Evolutionary conservation across 2,797 vertebrate species (phyloP).

Genomic region (Paratrypauchen microcephalus): DNA sequence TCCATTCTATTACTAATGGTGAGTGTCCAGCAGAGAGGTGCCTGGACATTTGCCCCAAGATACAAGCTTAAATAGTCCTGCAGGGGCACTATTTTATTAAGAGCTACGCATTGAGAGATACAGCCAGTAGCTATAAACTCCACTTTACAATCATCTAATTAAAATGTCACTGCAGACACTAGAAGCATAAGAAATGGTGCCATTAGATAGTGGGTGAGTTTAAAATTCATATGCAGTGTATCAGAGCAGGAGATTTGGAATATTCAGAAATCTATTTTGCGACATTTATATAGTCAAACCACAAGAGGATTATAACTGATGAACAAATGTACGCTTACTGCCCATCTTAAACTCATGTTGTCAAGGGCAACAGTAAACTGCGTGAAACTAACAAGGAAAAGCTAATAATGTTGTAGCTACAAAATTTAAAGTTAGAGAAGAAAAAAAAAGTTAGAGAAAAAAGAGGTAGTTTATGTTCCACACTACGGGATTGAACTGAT

Average conservation of each 20-base stretch:
- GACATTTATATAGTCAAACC: background rate
- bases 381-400: background rate
- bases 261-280: background rate
- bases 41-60: conserved; percentile 26
- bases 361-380: background rate
- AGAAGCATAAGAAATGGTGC: conserved; percentile 18
- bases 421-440: background rate
- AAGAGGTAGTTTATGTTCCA: no score
- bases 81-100: conserved; percentile 33
- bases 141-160: conserved; percentile 19
- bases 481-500: no score
- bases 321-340: background rate
- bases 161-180: conserved; percentile 11
- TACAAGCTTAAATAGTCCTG: conserved; percentile 5
- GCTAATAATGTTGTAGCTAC: background rate
- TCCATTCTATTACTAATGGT: conserved; percentile 32
- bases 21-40: conserved; percentile 35
- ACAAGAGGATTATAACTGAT: background rate
- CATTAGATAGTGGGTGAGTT: conserved; percentile 21
- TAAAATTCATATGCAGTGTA: conserved; percentile 3
- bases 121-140: conserved; percentile 17
- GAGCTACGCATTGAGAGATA: conserved; percentile 7
- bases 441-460: no score
- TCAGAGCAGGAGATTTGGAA: background rate
- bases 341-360: background rate